phyloP scores from a whole-genome alignment of 2,888 invertebrate genomes.

The Leptopterna dolabrata region DNA sequence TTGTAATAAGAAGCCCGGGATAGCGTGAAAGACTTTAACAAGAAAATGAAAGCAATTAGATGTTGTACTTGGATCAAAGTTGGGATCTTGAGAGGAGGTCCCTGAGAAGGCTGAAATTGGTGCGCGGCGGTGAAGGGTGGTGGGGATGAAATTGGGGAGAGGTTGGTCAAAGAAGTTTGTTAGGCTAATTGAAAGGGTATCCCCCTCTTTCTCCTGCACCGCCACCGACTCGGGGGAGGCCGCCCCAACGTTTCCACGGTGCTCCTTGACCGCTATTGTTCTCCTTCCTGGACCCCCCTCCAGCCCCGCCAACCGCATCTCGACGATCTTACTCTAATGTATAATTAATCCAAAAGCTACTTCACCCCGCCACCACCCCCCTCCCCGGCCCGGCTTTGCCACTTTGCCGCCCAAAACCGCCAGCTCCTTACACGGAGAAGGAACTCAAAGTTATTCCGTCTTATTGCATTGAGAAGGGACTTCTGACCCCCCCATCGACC shows the following conservation, averaged over 20 bases:
- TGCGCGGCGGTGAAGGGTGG: not conserved
- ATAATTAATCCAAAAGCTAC: conserved; percentile 60
- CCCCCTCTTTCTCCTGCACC: not conserved
- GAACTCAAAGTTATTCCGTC: conserved; percentile 58
- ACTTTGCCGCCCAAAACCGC: conserved; percentile 7
- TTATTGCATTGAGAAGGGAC: conserved; percentile 57
- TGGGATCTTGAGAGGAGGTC: conserved; percentile 7
- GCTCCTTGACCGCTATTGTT: conserved; percentile 57
- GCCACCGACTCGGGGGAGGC: not conserved
- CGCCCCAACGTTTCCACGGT: conserved; percentile 15
- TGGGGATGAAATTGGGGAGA: conserved; percentile 27
- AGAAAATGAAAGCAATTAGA: conserved; percentile 60
- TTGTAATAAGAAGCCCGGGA: conserved; percentile 47
- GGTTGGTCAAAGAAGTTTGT: conserved; percentile 61
- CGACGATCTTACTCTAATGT: conserved; percentile 56
- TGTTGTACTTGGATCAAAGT: conserved; percentile 57
- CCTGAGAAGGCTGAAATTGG: conserved; percentile 5
- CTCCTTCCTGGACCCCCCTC: conserved; percentile 40
- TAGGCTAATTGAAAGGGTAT: conserved; percentile 59
- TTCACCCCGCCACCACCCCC: not conserved
- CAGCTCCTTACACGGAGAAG: conserved; percentile 24
- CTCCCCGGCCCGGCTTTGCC: not conserved
- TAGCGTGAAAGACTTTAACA: conserved; percentile 55
- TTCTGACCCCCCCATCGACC: conserved; percentile 17
- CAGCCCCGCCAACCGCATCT: not conserved